Base-by-base conservation (phyloP, 2,797 vertebrate species). In the Acipenser oxyrinchus region DNA sequence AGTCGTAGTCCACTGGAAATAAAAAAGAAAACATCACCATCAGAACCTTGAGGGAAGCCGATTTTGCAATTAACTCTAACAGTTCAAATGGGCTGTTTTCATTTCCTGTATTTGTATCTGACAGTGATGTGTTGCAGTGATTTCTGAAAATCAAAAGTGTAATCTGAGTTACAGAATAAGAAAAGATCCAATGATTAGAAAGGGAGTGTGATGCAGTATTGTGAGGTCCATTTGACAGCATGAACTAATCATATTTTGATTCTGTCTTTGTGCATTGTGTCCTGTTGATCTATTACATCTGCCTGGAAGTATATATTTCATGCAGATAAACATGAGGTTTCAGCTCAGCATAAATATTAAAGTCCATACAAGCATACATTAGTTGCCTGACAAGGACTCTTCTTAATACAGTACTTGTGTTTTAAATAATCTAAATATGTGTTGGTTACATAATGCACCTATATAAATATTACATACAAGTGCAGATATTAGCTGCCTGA, bases 311-410 rank as follows among this genome's bases (percentile, higher is more conserved):
- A 51, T 65, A 71, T 58, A 75, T 70, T 75, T 71, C 72, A 80
- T 77, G 76, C 75, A 76, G 78, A 78, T 77, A 72, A 68, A 71
- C 73, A 64, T 62, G 74, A 71, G 70, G 59, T 51, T 48, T 11
- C 49, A 52, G 66, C 65, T 62, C 65, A 68, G 65, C 69, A 82
- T 79, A 77, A 79, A 80, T 79, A 82, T 82, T 80, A 71, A 75
- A 68, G 48, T 66, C 64, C 73, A 67, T 62, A 51, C 53, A 50
- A 51, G 70, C 75, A 77, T 75, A 70, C 63, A 75, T 77, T 77
- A 72, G 63, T 50, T 53, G 67, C 72, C 75, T 69, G 72, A 76
- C 77, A 80, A 77, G 78, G 76, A 77, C 77, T 70, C 66, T 68
- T 75, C 76, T 71, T 79, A 77, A 76, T 79, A 70, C 72, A 78